Evolutionary conservation across 2,888 invertebrate species (phyloP), one percentile per base, ranked within the genome.

Genomic region (Elaeidobius kamerunicus): DNA sequence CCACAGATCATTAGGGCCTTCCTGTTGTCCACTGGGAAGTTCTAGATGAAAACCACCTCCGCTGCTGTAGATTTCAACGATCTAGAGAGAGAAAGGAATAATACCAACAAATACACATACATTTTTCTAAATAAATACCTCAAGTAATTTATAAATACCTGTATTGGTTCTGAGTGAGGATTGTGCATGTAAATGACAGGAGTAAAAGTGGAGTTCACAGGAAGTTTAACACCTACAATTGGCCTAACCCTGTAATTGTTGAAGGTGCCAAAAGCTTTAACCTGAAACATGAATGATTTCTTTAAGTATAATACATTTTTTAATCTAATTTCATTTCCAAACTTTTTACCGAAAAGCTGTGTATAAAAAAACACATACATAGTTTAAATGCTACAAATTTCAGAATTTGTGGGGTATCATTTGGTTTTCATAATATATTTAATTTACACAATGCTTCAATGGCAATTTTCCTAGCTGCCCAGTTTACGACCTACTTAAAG

Each of bases 161-260:
- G 92, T 73, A 96, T 79, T 52, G 90, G 81, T 65, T 84, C 82
- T 64, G 84, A 80, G 71, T 93, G 90, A 61, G 98, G 98, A 82
- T 99, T 99, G 78, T 95, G 89, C 79, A 99, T 83, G 65, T 87
- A 84, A 69, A 98, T 90, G 69, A 90, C 79, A 55, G 94, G 91
- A 66, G 89, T 84, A 69, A 93, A 87, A 59, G 89, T 88, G 62
- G 91, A 89, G 78, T 98, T 96, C 67, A 89, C 78, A 56, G 98
- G 97, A 69, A 96, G 84, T 70, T 88, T 86, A 60, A 94, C 85
- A 56, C 91, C 93, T 56, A 94, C 83, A 69, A 96, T 82, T 48
- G 98, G 95, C 73, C 90, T 83, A 66, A 98, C 76, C 64, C 91
- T 83, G 78, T 94, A 98, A 47, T 89, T 91, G 76, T 93, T 96